Base-by-base conservation (phyloP, 1,140 invertebrate species). In the Platyura marginata region DNA sequence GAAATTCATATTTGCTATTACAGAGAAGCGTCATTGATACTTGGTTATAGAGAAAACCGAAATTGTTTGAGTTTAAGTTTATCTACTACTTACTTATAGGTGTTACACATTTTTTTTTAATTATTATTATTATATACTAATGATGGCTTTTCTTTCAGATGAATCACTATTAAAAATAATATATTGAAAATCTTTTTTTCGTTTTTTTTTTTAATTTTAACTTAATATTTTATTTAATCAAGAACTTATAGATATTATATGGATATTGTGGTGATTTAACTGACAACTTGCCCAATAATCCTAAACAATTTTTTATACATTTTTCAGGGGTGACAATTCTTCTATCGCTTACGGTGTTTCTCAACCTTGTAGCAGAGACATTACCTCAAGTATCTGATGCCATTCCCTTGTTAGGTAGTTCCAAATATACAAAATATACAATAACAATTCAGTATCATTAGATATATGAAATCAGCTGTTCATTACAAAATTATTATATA, bases 251-350 rank as follows among this genome's bases (percentile, higher is more conserved):
- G 6, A 6, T 13, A 29, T 15, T 6, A 34, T 34, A 15, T 34
- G 32, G 32, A 13, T 34, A 13, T 34, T 34, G 3, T 34, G 32
- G 32, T 34, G 32, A 34, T 3, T 15, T 6, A 15, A 34, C 13
- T 6, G 3, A 11, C 13, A 3, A 11, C 3, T 4, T 15, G 11
- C 4, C 13, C 32, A 13, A 13, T 29, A 29, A 34, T 11, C 11
- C 32, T 11, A 34, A 34, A 6, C 32, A n/a, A 49, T 68, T 51
- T 70, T 65, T 75, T 57, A 50, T 59, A n/a, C 74, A 72, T 79
- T 73, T 86, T 87, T 71, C 83, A 96, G 92, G 92, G 74, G 92
- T 97, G 72, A 98, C 92, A 73, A 97, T 98, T 74, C 84, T 98
- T 68, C 90, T 98, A 66, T 96, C 93, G 67, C 80, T 98, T 76